Evolutionary conservation across 2,888 invertebrate genomes (phyloP), one percentile per base, ranked within the genome.

Genomic region (Rhingia campestris): DNA sequence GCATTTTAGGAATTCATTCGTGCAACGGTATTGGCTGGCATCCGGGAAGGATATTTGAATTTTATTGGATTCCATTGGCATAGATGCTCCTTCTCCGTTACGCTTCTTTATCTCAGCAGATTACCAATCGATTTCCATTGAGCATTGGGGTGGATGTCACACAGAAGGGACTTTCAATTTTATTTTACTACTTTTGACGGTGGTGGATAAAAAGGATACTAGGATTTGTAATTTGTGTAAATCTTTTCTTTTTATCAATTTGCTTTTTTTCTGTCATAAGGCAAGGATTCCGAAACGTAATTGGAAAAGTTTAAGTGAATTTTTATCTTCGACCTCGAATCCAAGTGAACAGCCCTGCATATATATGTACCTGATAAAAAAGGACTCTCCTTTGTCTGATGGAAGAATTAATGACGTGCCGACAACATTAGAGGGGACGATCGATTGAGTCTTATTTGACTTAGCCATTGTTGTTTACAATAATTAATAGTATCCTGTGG

Each of bases 291-390:
- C 74, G 66, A 80, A 53, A 80, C 86, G 86, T 86, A 86, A 86
- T 86, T 86, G 86, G 86, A 86, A 86, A 86, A 86, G 86, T 86
- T 86, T 80, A 86, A 86, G 86, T 86, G 86, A 86, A 86, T 86
- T 86, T 86, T 86, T 81, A 81, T 75, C 81, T 81, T 73, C 59
- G 79, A 56, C 75, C 53, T 12, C 35, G 37, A 35, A 56, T 33
- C 54, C 35, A 7, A 56, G 37, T 56, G 53, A 53, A 53, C 33
- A n/a, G 53, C 22, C 49, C 10, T 49, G 30, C 30, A 6, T 41
- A 10, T 41, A 10, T 4, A 7, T n/a, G 12, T 47, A 4, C 6
- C 14, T n/a, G n/a, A n/a, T n/a, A n/a, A n/a, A n/a, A n/a, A n/a
- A n/a, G n/a, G n/a, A n/a, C n/a, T 7, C 14, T 14, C 14, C 22